Conservation (phyloP, 2,888 invertebrate species). For the Campoletis raptor region DNA sequence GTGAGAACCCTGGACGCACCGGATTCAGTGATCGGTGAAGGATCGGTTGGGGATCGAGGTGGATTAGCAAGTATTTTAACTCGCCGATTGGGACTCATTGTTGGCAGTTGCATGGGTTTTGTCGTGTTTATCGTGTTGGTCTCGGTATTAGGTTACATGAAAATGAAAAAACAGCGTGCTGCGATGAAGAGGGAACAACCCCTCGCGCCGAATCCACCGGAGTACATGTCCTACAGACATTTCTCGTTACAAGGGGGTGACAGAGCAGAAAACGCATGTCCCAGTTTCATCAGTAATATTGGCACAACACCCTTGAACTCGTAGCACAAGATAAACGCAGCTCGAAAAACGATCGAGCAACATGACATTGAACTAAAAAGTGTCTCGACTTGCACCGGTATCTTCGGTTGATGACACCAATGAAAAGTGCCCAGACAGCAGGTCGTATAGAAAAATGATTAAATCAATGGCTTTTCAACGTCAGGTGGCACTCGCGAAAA, state of each 20-base stretch:
- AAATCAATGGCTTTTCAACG: constrained; percentile 1
- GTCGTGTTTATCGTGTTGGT: constrained; percentile 94
- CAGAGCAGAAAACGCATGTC: constrained; percentile 81
- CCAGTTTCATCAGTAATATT: constrained; percentile 83
- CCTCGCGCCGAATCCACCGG: constrained; percentile 89
- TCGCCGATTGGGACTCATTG: constrained; percentile 93
- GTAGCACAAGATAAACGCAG: constrained; percentile 79
- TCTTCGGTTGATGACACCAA: constrained; percentile 71
- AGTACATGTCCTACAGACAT: constrained; percentile 92
- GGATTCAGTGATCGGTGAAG: constrained; percentile 87
- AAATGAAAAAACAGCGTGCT: constrained; percentile 93
- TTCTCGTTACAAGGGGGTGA: constrained; percentile 90
- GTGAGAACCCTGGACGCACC: constrained; percentile 91
- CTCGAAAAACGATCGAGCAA: constrained; percentile 70
- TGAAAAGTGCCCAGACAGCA: neutral
- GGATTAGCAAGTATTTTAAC: constrained; percentile 92
- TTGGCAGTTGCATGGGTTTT: constrained; percentile 94
- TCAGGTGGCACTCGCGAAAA: neutral
- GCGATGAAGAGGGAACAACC: constrained; percentile 89
- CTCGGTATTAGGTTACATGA: constrained; percentile 93
- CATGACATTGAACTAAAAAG: constrained; percentile 80
- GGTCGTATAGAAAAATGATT: constrained; percentile 25
- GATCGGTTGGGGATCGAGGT: constrained; percentile 88
- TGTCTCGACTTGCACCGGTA: constrained; percentile 76
- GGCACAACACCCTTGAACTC: constrained; percentile 81